Percentiles rank a stretch among this genome's conserved stretches.
phyloP scores from a whole-genome alignment of 2,113 vertebrate genomes.

The Pandion haliaetus region DNA sequence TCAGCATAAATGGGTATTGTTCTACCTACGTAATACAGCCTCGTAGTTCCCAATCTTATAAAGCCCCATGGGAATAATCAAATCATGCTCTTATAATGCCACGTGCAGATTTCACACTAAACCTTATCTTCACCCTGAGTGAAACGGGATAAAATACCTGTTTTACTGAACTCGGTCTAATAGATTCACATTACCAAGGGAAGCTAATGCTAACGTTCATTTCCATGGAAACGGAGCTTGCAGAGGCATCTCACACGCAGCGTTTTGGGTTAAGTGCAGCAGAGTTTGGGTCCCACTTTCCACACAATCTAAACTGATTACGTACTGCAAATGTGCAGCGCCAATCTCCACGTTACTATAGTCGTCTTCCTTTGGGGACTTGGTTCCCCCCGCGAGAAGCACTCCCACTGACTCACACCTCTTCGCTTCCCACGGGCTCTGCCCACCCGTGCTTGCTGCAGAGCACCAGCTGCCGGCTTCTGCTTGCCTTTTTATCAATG shows the following conservation, averaged over 20 bases:
- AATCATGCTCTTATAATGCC: neutral
- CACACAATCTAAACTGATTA: neutral
- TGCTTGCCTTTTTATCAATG: constrained; percentile 12
- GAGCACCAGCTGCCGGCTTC: neutral
- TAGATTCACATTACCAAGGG: neutral
- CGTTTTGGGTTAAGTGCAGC: constrained; percentile 47
- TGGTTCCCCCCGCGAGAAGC: neutral
- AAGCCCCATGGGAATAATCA: constrained; percentile 5
- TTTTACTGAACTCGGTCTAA: constrained; percentile 7
- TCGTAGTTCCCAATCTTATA: neutral
- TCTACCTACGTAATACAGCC: neutral
- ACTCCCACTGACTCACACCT: neutral
- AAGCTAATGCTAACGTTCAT: neutral
- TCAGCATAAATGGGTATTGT: constrained; percentile 20
- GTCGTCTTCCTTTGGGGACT: neutral
- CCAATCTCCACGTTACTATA: neutral
- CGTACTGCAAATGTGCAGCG: neutral
- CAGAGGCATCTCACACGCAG: constrained; percentile 26
- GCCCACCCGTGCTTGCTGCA: neutral
- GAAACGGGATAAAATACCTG: constrained; percentile 25
- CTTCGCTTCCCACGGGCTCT: neutral
- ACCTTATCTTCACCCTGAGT: constrained; percentile 8
- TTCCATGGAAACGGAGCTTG: constrained; percentile 67
- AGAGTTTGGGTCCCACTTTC: constrained; percentile 30
- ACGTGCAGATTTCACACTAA: constrained; percentile 34